Evolutionary conservation across 1,140 invertebrate species (phyloP).

Genomic region (Pararge aegeria): DNA sequence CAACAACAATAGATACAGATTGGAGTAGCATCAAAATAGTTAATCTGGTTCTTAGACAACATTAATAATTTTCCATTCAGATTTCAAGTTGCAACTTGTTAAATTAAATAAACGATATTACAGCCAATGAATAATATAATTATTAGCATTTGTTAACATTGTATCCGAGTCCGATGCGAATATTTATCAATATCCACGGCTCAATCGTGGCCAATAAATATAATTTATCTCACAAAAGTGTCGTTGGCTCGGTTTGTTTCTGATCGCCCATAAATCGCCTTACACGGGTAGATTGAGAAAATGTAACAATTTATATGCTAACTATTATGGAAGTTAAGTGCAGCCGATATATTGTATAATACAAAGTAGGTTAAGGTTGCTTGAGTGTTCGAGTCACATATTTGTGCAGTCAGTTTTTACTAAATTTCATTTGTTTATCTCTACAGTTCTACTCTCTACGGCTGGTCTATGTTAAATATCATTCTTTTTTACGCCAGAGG

Average conservation of each 20-base stretch:
- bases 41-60: too few relatives aligned
- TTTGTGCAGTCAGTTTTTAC: not conserved
- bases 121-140: not conserved
- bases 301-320: constrained; percentile 39
- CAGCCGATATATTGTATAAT: constrained; percentile 28
- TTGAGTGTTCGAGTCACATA: constrained; percentile 18
- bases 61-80: too few relatives aligned
- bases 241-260: constrained; percentile 5
- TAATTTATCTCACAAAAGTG: constrained; percentile 15
- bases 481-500: too few relatives aligned
- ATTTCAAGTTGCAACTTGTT: too few relatives aligned
- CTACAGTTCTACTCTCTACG: too few relatives aligned
- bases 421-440: too few relatives aligned
- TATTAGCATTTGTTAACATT: not conserved
- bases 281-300: constrained; percentile 21
- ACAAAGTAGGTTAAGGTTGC: constrained; percentile 38
- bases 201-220: constrained; percentile 6
- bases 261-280: constrained; percentile 27
- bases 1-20: too few relatives aligned
- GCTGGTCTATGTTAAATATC: too few relatives aligned
- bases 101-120: too few relatives aligned
- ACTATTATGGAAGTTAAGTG: constrained; percentile 25
- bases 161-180: not conserved
- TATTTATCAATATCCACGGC: not conserved
- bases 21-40: too few relatives aligned